These are phyloP conservation scores for Papilio glaucus DNA, from an alignment of 1,140 invertebrate species.

Conservation along the genomic window DNA sequence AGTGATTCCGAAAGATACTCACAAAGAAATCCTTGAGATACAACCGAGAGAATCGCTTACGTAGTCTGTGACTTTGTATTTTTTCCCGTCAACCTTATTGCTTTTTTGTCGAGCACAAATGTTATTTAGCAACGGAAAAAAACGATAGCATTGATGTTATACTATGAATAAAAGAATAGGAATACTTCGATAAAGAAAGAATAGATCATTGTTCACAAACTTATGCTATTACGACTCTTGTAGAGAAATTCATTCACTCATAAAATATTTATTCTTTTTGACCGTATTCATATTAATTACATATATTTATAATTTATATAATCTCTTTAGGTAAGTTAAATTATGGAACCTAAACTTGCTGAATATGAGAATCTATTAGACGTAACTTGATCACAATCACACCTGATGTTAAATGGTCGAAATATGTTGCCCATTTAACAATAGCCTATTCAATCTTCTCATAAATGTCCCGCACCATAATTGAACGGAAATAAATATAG, in stretches of 20 bases:
- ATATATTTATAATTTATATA: too few species aligned
- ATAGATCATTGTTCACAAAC: constrained; percentile 12
- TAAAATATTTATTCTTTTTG: constrained; percentile 5
- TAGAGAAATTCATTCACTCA: background rate
- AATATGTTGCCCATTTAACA: too few species aligned
- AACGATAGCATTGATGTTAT: constrained; percentile 26
- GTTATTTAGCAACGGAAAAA: constrained; percentile 31
- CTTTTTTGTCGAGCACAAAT: constrained; percentile 19
- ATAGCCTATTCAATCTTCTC: too few species aligned
- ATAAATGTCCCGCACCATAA: too few species aligned
- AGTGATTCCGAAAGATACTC: background rate
- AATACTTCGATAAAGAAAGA: constrained; percentile 8
- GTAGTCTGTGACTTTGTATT: constrained; percentile 22
- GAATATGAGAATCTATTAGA: too few species aligned
- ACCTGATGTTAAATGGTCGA: too few species aligned
- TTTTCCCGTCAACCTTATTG: constrained; percentile 22
- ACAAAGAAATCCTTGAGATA: constrained; percentile 22
- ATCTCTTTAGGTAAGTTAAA: too few species aligned
- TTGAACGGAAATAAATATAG: too few species aligned
- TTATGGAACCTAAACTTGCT: too few species aligned
- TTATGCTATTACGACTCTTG: constrained; percentile 3
- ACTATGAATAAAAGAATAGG: constrained; percentile 21
- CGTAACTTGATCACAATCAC: too few species aligned
- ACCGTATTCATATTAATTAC: background rate
- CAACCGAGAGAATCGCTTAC: constrained; percentile 16